Percentiles rank a stretch among this genome's conserved stretches.
These are phyloP conservation scores for Pseudorhombus dupliciocellatus DNA, from an alignment of 2,113 vertebrate genomes.

Conservation along the genomic window DNA sequence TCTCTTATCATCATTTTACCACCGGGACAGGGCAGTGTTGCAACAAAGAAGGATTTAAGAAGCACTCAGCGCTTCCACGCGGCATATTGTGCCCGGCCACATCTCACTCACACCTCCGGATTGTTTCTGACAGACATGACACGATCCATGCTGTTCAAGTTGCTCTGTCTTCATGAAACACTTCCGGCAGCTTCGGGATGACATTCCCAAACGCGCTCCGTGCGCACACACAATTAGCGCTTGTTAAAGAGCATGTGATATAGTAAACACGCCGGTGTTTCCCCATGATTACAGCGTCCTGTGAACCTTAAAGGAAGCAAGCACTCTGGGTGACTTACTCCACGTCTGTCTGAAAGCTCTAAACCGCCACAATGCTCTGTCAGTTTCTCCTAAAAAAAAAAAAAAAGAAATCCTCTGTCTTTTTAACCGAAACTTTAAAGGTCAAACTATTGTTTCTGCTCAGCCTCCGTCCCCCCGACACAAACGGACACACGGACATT, in stretches of 20 bases:
- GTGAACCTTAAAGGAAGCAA: conserved; percentile 49
- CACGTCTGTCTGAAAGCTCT: neutral
- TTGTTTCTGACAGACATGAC: conserved; percentile 64
- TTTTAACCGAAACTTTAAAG: conserved; percentile 5
- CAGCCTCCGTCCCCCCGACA: neutral
- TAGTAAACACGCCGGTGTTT: conserved; percentile 59
- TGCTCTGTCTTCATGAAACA: conserved; percentile 61
- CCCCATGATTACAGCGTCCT: conserved; percentile 56
- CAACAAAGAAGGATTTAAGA: neutral
- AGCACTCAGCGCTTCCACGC: neutral
- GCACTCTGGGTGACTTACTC: conserved; percentile 19
- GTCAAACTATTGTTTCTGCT: conserved; percentile 6
- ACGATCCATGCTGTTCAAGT: conserved; percentile 57
- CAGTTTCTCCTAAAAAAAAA: neutral
- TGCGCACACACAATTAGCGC: conserved; percentile 68
- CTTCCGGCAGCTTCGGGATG: conserved; percentile 44
- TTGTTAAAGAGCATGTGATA: conserved; percentile 70
- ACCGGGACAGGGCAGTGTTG: too few relatives aligned
- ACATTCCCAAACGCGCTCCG: conserved; percentile 65
- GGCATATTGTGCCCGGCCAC: conserved; percentile 14
- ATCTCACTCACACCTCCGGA: conserved; percentile 22
- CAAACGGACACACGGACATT: neutral
- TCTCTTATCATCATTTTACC: neutral
- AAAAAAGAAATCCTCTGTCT: neutral
- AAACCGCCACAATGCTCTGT: neutral